Percentiles rank a stretch among this genome's conserved stretches.
Conservation (phyloP, 1,140 invertebrate species). For the Musca domestica region DNA sequence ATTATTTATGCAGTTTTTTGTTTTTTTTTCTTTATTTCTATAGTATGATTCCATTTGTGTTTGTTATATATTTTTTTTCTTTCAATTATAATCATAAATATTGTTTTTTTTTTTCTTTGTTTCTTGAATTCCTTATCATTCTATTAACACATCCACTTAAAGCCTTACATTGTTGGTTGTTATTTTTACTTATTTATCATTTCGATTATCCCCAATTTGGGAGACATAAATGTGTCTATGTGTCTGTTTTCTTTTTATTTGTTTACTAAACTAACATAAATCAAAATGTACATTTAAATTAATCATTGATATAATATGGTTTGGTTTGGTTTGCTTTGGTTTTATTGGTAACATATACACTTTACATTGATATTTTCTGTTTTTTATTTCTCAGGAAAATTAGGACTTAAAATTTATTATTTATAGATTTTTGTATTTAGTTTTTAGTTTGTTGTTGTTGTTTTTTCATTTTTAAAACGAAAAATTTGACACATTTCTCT, state of each 20-base stretch:
- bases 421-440: neutral
- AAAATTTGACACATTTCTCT: conserved; percentile 14
- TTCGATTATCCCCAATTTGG: too few relatives aligned
- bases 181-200: neutral
- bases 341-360: conserved; percentile 1
- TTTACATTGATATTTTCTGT: too few relatives aligned
- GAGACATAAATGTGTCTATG: too few relatives aligned
- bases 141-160: conserved; percentile 22
- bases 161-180: conserved; percentile 15
- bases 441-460: neutral
- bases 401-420: neutral
- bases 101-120: neutral
- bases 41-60: neutral
- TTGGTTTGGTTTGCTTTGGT: neutral
- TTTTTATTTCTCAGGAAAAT: neutral
- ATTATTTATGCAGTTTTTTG: neutral
- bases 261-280: too few relatives aligned
- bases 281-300: too few relatives aligned
- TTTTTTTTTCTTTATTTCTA: too few relatives aligned
- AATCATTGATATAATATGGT: too few relatives aligned
- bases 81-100: neutral
- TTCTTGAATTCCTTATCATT: neutral
- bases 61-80: neutral
- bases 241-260: too few relatives aligned
- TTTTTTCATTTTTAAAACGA: conserved; percentile 1